Conservation (phyloP, 2,113 vertebrate species). For the Catharus bicknelli region DNA sequence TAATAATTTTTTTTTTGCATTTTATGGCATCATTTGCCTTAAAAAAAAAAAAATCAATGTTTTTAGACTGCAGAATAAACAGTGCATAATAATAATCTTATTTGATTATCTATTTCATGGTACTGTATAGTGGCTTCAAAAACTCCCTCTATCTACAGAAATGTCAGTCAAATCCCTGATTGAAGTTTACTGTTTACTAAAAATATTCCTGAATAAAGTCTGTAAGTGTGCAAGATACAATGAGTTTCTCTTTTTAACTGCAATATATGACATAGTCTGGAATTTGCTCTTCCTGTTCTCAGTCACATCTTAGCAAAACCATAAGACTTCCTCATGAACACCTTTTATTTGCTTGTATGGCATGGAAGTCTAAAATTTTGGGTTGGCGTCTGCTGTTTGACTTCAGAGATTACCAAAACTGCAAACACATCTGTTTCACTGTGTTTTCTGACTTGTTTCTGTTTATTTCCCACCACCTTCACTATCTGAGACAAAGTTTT, state of each 20-base stretch:
- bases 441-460: neutral
- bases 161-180: neutral
- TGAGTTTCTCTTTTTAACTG: neutral
- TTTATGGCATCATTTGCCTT: neutral
- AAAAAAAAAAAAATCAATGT: neutral
- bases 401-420: neutral
- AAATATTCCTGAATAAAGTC: neutral
- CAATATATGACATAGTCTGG: neutral
- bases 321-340: neutral
- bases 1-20: neutral
- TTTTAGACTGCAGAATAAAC: neutral
- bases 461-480: neutral
- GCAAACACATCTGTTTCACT: neutral
- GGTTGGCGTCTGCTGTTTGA: neutral
- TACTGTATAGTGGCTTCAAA: neutral
- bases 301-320: neutral
- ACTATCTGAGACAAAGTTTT: neutral
- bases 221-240: neutral
- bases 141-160: neutral
- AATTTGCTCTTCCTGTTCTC: neutral
- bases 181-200: neutral
- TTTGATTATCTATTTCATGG: neutral
- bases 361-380: neutral
- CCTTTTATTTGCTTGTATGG: neutral
- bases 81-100: neutral